A percentile compares a stretch with the other conserved stretches of the same genome.
Conservation (phyloP, 2,797 vertebrate genomes). For the Staurois parvus region DNA sequence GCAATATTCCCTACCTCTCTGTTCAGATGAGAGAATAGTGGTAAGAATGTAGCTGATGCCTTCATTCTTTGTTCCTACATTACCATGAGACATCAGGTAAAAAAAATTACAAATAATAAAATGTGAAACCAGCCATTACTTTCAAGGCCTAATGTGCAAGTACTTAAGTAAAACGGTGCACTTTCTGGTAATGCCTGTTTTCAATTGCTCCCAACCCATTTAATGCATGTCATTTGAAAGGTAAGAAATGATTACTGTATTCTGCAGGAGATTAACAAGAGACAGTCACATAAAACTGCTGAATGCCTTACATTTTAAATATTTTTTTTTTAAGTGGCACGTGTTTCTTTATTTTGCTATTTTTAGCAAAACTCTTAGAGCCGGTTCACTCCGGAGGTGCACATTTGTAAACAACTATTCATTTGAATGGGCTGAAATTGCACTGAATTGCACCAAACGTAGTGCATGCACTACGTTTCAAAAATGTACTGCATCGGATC, state of each 20-base stretch:
- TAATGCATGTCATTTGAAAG: constrained; percentile 52
- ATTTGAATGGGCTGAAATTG: too few species aligned
- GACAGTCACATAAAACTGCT: constrained; percentile 31
- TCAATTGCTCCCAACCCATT: constrained; percentile 60
- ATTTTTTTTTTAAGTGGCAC: constrained; percentile 8
- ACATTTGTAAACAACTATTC: too few species aligned
- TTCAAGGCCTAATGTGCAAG: constrained; percentile 44
- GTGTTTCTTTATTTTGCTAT: constrained; percentile 3
- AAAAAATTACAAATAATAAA: constrained; percentile 54
- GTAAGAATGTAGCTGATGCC: neutral
- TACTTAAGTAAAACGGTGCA: constrained; percentile 58
- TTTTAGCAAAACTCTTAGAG: neutral
- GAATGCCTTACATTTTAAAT: constrained; percentile 39
- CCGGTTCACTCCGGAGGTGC: too few species aligned
- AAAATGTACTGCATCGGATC: too few species aligned
- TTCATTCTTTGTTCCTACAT: constrained; percentile 21
- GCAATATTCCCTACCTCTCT: neutral
- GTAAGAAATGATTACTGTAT: constrained; percentile 55
- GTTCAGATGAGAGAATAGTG: neutral
- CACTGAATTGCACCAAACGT: too few species aligned
- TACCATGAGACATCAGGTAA: constrained; percentile 6
- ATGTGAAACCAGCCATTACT: constrained; percentile 54
- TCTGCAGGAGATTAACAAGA: constrained; percentile 33
- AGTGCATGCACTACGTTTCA: too few species aligned
- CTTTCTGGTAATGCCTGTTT: constrained; percentile 56